Base-by-base conservation (phyloP, 1,140 invertebrate genomes). In the Papilio polytes region DNA sequence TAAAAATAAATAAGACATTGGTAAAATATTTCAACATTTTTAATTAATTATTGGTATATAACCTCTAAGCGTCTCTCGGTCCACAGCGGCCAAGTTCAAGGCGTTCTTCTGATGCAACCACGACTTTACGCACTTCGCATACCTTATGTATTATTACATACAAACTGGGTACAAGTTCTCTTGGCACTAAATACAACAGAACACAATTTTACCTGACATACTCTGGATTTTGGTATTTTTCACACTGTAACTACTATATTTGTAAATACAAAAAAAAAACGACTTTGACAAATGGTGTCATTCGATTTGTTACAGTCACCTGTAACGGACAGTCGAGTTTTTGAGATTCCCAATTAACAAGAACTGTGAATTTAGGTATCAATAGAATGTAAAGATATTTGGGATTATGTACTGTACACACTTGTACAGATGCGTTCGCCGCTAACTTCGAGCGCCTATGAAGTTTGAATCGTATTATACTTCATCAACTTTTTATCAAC, bases 401-500 rank as follows among this genome's bases (percentile, higher is more conserved):
- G 46, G 7, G 13, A 15, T 13, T 1, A 51, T 3, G 3, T 15
- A 18, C 15, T 4, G 3, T 15, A 18, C 48, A 13, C 46, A 51
- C 48, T 15, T 51, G 13, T 2, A 12, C 48, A 51, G n/a, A n/a
- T n/a, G 48, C 15, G 48, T 13, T 48, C 13, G 9, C 53, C 15
- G n/a, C n/a, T 20, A 56, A 20, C 18, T 18, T 9, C 53, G 53
- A 56, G 53, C 53, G 18, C 1, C 53, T 8, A 20, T 56, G n/a
- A 56, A 56, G 18, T 20, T 56, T 56, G 53, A 56, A 56, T 56
- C n/a, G 18, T 20, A 56, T 20, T n/a, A 9, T 31, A 70, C 63
- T 70, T 70, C 63, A 70, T 70, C 6, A 31, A 36, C 26, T 66
- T 70, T 70, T 70, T 70, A 70, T 70, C 12, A 70, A 70, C 20